Evolutionary conservation across 2,888 invertebrate species (phyloP), one percentile per base, ranked within the genome.

Genomic region (Atethmia centrago): DNA sequence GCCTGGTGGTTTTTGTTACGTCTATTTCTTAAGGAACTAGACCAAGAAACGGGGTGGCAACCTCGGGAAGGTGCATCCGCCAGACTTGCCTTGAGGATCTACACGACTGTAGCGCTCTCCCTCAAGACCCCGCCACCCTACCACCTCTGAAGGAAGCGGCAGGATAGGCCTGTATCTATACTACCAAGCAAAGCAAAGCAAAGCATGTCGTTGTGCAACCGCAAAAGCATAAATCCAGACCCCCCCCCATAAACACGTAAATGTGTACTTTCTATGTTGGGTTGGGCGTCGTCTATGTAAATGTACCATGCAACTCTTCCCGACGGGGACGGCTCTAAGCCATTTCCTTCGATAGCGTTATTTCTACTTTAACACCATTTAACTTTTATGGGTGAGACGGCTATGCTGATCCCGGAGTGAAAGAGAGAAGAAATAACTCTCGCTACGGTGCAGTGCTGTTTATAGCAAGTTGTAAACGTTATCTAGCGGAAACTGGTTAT

Each of bases 351-450:
- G 68, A 83, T 74, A 74, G 58, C 67, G 73, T 85, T 83, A 80
- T 77, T 82, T 74, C 77, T 72, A 69, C 71, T 83, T 82, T 85
- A 80, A 84, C 83, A 70, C 77, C 76, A 77, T 83, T 84, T 77
- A 80, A 74, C 79, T 82, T 81, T 85, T 82, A 85, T 79, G 72
- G 71, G 36, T 77, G 49, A 71, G 59, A 71, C 45, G 47, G 28
- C 61, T 51, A 42, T 47, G 58, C 40, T 71, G 70, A 76, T 61
- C 64, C 64, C 9, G 21, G 19, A 69, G 51, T 64, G 59, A 74
- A 74, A 72, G 77, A 72, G 40, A 16, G 31, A 63, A 36, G 36
- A 36, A 36, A 75, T 47, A 75, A 70, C 69, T 74, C 49, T 69
- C n/a, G 58, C 40, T 19, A 53, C 64, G 36, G 36, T 36, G 36